Base-by-base conservation (phyloP, 2,797 vertebrate species). In the Miichthys miiuy region DNA sequence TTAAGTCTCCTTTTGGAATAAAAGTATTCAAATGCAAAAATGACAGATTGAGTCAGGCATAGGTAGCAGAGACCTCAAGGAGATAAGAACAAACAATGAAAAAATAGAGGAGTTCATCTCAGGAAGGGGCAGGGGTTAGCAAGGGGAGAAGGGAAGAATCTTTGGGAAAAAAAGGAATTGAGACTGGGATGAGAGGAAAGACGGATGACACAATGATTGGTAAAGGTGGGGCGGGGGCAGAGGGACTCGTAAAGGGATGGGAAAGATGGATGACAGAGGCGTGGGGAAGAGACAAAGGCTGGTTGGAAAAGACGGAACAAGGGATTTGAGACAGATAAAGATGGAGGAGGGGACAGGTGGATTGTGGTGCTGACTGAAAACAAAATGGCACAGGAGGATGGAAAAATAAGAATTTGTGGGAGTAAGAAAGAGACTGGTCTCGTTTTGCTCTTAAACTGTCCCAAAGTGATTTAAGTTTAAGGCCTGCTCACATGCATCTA, bases 401-500 rank as follows among this genome's bases (percentile, higher is more conserved):
- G 34, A 54, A 73, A 64, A 34, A 47, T 23, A 8, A 27, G 11
- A 62, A 30, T 61, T 46, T n/a, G 47, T 34, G 42, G 44, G 38
- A 42, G 13, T 57, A 42, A 65, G 75, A 48, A n/a, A 75, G 8
- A 50, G 25, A 78, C 23, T 54, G 55, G 48, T 20, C 65, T 75
- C 77, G 69, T 56, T 64, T 82, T 83, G 46, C 46, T 55, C 68
- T 75, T 62, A 77, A 84, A 68, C 38, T 63, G 44, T 61, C 54
- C 3, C 57, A 12, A 72, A 72, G 46, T 68, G 47, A 82, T 83
- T 71, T 52, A 82, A 78, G 67, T 87, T 83, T 85, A 62, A 69
- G n/a, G 10, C 42, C 55, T 65, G 46, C 55, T 75, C 61, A 21
- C 74, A 76, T 7, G 46, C 34, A 63, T 80, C 65, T 72, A n/a